Base-by-base conservation (phyloP, 2,113 vertebrate genomes). In the Cacatua alba region DNA sequence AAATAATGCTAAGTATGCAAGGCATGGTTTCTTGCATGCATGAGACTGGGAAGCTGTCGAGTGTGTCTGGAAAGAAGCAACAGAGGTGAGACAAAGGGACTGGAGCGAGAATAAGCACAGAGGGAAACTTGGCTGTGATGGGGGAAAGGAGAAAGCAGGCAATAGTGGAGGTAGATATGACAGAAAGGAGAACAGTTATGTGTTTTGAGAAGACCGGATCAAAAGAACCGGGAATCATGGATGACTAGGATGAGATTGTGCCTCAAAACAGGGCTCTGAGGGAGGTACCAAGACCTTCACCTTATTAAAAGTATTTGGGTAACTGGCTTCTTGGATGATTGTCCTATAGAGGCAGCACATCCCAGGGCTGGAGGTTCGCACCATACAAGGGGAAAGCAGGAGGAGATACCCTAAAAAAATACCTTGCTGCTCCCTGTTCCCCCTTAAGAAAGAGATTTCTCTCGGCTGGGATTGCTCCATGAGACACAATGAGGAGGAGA, bases 61-160 rank as follows among this genome's bases (percentile, higher is more conserved):
- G 57, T 33, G 24, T 11, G 28, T 17, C 52, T 65, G 26, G 13
- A 76, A 88, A 67, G 41, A 20, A 80, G 12, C 0, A 0, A 59
- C 20, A 68, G 39, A 79, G 21, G 6, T 23, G 33, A 82, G 41
- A 69, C 26, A 82, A 48, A 78, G 9, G 17, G 24, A 63, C 26
- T 11, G 17, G 29, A 55, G 37, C 64, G 71, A 85, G 17, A 77
- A 65, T 10, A 92, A 71, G 64, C 0, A 0, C 0, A 0, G 31
- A 59, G 37, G 29, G 85, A 63, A 13, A 39, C 15, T 26, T 48
- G 26, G 11, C 29, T 75, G 1, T 33, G 35, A 72, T 8, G 3
- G 15, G 18, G 17, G 6, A 4, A 11, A 68, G 17, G 26, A 29
- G 20, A 44, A 70, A 75, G 55, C 11, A 60, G 20, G 23, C 0